phyloP scores from a whole-genome alignment of 2,113 vertebrate species.

The Pelobates fuscus region DNA sequence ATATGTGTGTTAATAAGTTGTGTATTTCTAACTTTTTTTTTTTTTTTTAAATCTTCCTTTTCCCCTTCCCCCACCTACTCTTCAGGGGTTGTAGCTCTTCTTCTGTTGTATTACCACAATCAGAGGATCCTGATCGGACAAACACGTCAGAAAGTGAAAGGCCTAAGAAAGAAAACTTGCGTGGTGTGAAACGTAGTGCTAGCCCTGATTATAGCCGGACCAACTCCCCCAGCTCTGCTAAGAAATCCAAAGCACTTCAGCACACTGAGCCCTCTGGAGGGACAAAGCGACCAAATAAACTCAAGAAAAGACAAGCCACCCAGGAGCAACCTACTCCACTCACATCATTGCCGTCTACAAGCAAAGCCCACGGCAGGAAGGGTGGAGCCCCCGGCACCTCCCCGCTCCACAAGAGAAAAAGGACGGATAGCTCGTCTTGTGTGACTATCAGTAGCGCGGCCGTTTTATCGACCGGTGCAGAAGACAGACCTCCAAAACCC shows the following conservation, averaged over 20 bases:
- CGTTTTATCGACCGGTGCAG: conserved; percentile 85
- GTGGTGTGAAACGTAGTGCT: conserved; percentile 91
- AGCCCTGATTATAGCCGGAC: conserved; percentile 90
- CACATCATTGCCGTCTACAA: conserved; percentile 81
- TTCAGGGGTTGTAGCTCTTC: conserved; percentile 89
- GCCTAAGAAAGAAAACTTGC: conserved; percentile 87
- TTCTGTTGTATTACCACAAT: conserved; percentile 82
- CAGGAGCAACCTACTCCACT: conserved; percentile 74
- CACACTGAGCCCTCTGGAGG: conserved; percentile 80
- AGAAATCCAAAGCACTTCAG: conserved; percentile 90
- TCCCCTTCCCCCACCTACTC: conserved; percentile 56
- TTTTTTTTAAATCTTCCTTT: conserved; percentile 29
- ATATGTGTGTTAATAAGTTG: no score
- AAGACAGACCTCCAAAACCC: conserved; percentile 96
- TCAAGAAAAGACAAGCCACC: conserved; percentile 88
- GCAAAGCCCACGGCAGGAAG: conserved; percentile 89
- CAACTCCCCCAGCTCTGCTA: conserved; percentile 87
- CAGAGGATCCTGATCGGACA: conserved; percentile 87
- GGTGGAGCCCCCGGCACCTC: conserved; percentile 83
- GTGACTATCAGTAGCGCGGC: conserved; percentile 85
- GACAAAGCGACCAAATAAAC: conserved; percentile 84
- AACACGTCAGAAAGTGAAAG: conserved; percentile 89
- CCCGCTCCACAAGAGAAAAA: conserved; percentile 93
- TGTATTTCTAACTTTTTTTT: no score
- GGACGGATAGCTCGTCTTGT: conserved; percentile 85